These are phyloP conservation scores for Spinibarbus caldwelli DNA, from an alignment of 2,797 vertebrate genomes.

Conservation along the genomic window DNA sequence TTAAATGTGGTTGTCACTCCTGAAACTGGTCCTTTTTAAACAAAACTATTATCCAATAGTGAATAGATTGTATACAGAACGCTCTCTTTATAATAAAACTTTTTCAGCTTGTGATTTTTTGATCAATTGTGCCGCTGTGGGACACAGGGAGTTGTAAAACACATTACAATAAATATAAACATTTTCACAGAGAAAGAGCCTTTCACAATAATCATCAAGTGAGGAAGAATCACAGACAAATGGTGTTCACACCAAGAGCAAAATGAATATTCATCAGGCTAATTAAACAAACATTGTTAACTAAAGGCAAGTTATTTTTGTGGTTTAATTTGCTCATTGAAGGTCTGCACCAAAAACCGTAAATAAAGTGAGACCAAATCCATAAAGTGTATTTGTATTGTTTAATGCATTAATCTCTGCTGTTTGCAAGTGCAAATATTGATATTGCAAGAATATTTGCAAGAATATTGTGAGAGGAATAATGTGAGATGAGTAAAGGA, in stretches of 20 bases:
- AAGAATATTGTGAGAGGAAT: neutral
- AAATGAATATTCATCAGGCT: neutral
- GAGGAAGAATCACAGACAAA: neutral
- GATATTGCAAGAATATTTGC: neutral
- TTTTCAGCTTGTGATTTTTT: neutral
- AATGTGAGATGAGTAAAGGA: neutral
- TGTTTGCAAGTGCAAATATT: neutral
- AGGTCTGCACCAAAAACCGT: neutral
- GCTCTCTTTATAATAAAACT: neutral
- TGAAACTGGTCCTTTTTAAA: neutral
- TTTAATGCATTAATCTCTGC: neutral
- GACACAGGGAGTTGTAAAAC: neutral
- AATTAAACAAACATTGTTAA: neutral
- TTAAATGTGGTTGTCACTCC: neutral
- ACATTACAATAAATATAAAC: neutral
- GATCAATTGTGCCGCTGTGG: neutral
- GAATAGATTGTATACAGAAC: neutral
- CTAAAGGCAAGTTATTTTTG: neutral
- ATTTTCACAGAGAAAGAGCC: neutral
- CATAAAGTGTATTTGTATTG: neutral
- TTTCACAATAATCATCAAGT: neutral
- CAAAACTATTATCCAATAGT: neutral
- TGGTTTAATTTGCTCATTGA: neutral
- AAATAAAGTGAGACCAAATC: neutral
- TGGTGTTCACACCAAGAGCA: neutral